Conservation (phyloP, 2,888 invertebrate genomes). For the Pandemis cinnamomeana region DNA sequence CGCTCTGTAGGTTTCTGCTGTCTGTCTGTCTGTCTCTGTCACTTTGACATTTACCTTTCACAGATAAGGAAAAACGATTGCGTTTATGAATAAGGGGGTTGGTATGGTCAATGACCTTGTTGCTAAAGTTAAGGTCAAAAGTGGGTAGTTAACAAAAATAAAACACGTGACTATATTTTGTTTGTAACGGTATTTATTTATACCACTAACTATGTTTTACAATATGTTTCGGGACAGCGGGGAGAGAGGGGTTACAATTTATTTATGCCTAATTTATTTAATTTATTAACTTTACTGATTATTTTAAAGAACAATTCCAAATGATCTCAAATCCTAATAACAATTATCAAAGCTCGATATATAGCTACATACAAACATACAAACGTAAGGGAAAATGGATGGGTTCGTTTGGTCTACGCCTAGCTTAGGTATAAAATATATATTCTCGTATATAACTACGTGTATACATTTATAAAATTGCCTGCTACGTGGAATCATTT, state of each 20-base stretch:
- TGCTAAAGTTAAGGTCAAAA: neutral
- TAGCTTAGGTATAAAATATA: conserved; percentile 71
- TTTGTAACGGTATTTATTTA: conserved; percentile 59
- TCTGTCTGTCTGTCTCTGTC: too few relatives aligned
- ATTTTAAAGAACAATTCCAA: conserved; percentile 31
- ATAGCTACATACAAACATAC: conserved; percentile 48
- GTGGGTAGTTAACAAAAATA: conserved; percentile 25
- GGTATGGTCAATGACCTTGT: too few relatives aligned
- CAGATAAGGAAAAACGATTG: too few relatives aligned
- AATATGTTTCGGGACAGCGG: conserved; percentile 51
- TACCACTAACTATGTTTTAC: conserved; percentile 57
- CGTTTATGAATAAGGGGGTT: too few relatives aligned
- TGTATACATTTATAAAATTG: conserved; percentile 53
- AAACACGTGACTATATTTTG: conserved; percentile 45
- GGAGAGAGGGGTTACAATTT: neutral
- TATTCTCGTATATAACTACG: conserved; percentile 47
- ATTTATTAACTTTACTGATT: conserved; percentile 5
- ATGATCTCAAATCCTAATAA: conserved; percentile 26
- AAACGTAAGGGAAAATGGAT: conserved; percentile 50
- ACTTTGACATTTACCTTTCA: too few relatives aligned
- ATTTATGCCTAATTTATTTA: conserved; percentile 11
- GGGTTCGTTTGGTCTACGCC: conserved; percentile 69
- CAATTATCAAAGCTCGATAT: conserved; percentile 37
- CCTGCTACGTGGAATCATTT: conserved; percentile 41
- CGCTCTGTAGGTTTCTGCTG: too few relatives aligned